A percentile compares a stretch with the other conserved stretches of the same genome.
These are phyloP conservation scores for Hypomesus transpacificus DNA, from an alignment of 2,113 vertebrate species.

Conservation along the genomic window DNA sequence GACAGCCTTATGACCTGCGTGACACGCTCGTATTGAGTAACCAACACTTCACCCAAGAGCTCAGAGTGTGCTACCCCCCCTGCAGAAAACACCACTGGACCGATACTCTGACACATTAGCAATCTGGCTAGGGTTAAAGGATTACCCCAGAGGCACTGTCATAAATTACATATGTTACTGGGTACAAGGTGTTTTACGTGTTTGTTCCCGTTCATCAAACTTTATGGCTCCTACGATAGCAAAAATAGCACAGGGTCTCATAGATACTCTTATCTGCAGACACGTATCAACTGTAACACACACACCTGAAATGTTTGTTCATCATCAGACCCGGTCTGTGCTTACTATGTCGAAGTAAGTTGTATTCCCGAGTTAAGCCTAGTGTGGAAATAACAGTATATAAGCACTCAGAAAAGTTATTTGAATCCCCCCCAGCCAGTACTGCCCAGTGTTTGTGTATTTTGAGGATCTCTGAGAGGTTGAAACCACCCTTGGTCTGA, in stretches of 20 bases:
- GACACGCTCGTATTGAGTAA: constrained; percentile 64
- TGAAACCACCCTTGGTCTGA: constrained; percentile 66
- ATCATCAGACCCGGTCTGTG: constrained; percentile 30
- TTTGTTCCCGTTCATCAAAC: constrained; percentile 48
- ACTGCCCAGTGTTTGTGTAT: constrained; percentile 67
- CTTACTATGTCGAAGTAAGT: constrained; percentile 40
- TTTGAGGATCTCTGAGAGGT: constrained; percentile 74
- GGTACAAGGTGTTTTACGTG: constrained; percentile 51
- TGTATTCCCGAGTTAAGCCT: constrained; percentile 48
- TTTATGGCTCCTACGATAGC: constrained; percentile 47
- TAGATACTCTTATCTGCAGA: constrained; percentile 28
- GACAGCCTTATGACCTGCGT: constrained; percentile 62
- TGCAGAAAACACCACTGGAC: constrained; percentile 56
- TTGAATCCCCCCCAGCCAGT: constrained; percentile 62
- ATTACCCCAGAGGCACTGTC: constrained; percentile 53
- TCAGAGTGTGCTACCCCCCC: constrained; percentile 52
- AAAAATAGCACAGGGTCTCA: neutral
- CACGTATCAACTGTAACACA: constrained; percentile 33
- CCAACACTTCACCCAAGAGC: constrained; percentile 61
- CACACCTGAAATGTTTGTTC: constrained; percentile 35
- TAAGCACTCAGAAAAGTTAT: constrained; percentile 66
- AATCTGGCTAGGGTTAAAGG: constrained; percentile 67
- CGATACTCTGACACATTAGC: constrained; percentile 68
- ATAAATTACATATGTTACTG: constrained; percentile 61
- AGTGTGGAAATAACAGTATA: constrained; percentile 57